Conservation (phyloP, 2,888 invertebrate genomes). For the Oegoconia quadripuncta region DNA sequence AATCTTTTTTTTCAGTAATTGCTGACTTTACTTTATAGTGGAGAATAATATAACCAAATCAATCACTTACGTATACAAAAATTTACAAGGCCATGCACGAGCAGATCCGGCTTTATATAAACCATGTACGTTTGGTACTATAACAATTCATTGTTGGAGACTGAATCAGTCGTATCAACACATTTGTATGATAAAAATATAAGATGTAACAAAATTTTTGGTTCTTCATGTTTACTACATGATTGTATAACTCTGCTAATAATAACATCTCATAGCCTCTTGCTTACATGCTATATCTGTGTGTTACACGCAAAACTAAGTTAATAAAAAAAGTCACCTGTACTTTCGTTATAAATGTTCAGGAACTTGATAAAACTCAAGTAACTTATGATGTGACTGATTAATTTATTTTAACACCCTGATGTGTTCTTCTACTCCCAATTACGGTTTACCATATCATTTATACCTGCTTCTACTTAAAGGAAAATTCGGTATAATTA, state of each 20-base stretch:
- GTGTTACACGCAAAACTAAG: not conserved
- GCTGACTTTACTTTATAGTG: too few species aligned
- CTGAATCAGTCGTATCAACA: slow-evolving; percentile 13
- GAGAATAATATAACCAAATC: too few species aligned
- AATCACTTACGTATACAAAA: too few species aligned
- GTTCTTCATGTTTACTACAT: slow-evolving; percentile 19
- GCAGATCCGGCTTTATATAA: slow-evolving; percentile 6
- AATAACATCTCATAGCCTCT: slow-evolving; percentile 43
- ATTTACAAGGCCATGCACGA: too few species aligned
- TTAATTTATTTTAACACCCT: too few species aligned
- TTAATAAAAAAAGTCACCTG: not conserved
- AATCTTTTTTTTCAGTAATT: too few species aligned
- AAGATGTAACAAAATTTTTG: slow-evolving; percentile 23
- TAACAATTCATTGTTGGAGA: slow-evolving; percentile 3
- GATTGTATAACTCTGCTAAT: slow-evolving; percentile 18
- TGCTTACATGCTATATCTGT: slow-evolving; percentile 29
- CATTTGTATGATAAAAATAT: slow-evolving; percentile 10
- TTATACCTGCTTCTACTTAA: not conserved
- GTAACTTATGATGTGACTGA: too few species aligned
- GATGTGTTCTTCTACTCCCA: too few species aligned
- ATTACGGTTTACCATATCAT: not conserved
- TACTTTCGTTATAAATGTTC: too few species aligned
- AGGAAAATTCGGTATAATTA: too few species aligned
- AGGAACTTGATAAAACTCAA: too few species aligned
- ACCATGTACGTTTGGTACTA: slow-evolving; percentile 9